These are phyloP conservation scores for Dipodomys merriami DNA, from an alignment of 2,113 vertebrate genomes.

Conservation along the genomic window DNA sequence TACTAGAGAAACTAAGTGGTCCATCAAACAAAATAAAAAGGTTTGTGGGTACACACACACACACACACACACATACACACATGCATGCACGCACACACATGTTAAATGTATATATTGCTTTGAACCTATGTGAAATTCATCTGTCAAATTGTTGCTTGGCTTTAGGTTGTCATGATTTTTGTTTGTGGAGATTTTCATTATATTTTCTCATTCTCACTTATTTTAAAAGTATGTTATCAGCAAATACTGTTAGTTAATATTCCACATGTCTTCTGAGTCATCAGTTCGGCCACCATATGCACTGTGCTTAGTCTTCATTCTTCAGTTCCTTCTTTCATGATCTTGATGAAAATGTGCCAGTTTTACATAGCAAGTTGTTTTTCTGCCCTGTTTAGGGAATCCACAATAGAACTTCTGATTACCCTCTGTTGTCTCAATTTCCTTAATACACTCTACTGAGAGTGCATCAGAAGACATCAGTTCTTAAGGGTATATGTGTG, in stretches of 20 bases:
- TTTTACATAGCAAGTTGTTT: neutral
- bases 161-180: neutral
- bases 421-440: neutral
- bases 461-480: neutral
- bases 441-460: neutral
- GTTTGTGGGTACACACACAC: neutral
- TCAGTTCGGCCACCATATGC: neutral
- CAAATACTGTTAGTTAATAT: neutral
- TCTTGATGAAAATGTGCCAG: neutral
- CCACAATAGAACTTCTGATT: neutral
- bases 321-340: neutral
- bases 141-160: neutral
- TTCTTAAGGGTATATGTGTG: neutral
- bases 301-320: neutral
- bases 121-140: neutral
- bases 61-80: no score
- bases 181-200: neutral
- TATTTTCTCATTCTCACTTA: neutral
- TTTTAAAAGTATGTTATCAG: neutral
- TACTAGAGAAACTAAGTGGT: neutral
- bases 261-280: neutral
- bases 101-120: neutral
- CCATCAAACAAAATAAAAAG: neutral
- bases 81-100: fast-evolving
- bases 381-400: neutral